These are phyloP conservation scores for Anadara kagoshimensis DNA, from an alignment of 1,140 invertebrate species.

Conservation along the genomic window DNA sequence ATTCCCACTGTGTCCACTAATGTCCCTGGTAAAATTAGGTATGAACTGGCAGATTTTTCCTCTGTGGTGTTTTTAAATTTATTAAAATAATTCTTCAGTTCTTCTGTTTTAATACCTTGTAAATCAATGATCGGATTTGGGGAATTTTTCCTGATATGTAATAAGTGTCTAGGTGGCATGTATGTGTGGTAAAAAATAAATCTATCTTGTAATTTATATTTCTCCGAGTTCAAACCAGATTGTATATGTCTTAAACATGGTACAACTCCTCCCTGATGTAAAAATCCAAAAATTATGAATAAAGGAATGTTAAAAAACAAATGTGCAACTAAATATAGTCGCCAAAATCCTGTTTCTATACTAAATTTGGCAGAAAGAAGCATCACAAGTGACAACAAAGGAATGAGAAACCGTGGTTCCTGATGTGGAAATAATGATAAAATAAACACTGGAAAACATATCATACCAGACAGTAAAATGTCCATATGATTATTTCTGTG, in stretches of 20 bases:
- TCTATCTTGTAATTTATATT: constrained; percentile 63
- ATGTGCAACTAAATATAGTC: too few relatives aligned
- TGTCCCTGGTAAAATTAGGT: too few relatives aligned
- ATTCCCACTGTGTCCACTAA: too few relatives aligned
- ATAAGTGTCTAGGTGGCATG: constrained; percentile 83
- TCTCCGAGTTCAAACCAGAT: constrained; percentile 74
- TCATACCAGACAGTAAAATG: constrained; percentile 73
- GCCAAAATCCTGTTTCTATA: too few relatives aligned
- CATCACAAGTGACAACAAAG: constrained; percentile 85
- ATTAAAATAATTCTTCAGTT: neutral
- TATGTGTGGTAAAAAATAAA: constrained; percentile 90
- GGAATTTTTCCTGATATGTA: constrained; percentile 65
- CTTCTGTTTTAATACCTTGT: constrained; percentile 38
- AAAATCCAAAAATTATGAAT: constrained; percentile 87
- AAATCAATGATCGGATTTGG: constrained; percentile 55
- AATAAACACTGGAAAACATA: constrained; percentile 84
- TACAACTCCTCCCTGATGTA: constrained; percentile 89
- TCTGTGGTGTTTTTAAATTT: too few relatives aligned
- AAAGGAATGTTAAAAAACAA: constrained; percentile 81
- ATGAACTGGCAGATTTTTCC: too few relatives aligned
- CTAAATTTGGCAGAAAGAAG: too few relatives aligned
- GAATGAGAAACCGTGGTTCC: constrained; percentile 92
- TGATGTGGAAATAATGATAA: constrained; percentile 93
- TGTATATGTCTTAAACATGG: constrained; percentile 82
- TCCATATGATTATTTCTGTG: neutral